A percentile compares a stretch with the other conserved stretches of the same genome.
These are phyloP conservation scores for Chymomyza caudatula DNA, from an alignment of 2,888 invertebrate genomes.

Conservation along the genomic window DNA sequence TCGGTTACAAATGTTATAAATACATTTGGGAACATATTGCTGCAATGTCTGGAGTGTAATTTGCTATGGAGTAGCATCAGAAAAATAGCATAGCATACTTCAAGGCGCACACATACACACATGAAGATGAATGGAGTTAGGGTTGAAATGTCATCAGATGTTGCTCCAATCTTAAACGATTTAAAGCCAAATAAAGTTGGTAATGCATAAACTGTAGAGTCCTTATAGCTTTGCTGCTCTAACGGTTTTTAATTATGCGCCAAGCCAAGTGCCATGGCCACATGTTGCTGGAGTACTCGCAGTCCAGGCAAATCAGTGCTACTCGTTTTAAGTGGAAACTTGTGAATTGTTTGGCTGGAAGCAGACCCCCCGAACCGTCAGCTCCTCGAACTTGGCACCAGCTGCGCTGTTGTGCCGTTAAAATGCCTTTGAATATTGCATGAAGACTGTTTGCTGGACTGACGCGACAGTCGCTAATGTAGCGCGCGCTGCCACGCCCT, in stretches of 20 bases:
- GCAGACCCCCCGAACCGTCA: not conserved
- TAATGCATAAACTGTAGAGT: not conserved
- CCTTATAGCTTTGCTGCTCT: not conserved
- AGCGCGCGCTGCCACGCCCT: constrained; percentile 5
- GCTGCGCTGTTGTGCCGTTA: constrained; percentile 46
- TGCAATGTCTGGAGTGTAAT: constrained; percentile 53
- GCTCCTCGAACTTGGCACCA: constrained; percentile 33
- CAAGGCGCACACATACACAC: too few relatives aligned
- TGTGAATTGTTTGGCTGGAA: constrained; percentile 37
- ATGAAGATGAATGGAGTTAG: not conserved
- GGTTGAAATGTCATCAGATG: constrained; percentile 62
- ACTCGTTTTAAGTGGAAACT: constrained; percentile 39
- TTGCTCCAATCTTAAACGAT: constrained; percentile 17
- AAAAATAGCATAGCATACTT: not conserved
- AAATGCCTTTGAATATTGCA: constrained; percentile 63
- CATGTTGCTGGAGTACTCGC: constrained; percentile 45
- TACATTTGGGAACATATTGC: constrained; percentile 66
- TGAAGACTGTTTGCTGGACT: constrained; percentile 11
- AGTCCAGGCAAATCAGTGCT: constrained; percentile 44
- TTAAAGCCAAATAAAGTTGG: not conserved
- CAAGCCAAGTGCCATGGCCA: constrained; percentile 36
- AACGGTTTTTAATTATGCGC: constrained; percentile 60
- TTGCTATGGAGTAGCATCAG: constrained; percentile 46
- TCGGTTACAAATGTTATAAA: constrained; percentile 45
- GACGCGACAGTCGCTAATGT: constrained; percentile 36